Evolutionary conservation across 2,113 vertebrate species (phyloP).

Genomic region (Ursus arctos): DNA sequence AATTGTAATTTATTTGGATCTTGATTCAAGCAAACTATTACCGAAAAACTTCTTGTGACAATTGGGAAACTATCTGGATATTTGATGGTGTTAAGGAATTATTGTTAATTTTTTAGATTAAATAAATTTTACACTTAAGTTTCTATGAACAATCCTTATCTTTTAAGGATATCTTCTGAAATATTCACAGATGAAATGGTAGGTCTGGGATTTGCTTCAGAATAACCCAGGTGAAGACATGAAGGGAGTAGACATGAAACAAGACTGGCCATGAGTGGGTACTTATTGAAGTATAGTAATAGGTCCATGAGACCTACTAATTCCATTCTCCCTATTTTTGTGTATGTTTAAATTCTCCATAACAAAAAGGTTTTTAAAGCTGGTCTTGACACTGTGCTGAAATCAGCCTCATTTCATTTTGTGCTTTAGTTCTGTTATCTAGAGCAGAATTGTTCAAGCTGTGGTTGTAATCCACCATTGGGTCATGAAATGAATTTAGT

Average conservation of each 20-base stretch:
- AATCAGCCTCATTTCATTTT: background rate
- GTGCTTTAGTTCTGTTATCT: background rate
- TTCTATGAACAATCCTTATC: background rate
- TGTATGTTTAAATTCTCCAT: background rate
- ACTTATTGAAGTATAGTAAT: background rate
- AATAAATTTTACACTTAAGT: background rate
- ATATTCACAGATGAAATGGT: background rate
- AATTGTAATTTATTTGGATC: background rate
- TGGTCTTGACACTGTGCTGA: background rate
- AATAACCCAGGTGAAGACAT: background rate
- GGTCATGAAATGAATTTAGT: background rate
- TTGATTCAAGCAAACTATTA: background rate
- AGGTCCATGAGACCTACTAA: too few relatives aligned
- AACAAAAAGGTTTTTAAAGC: background rate
- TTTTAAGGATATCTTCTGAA: background rate
- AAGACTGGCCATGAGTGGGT: background rate
- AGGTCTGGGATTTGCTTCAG: background rate
- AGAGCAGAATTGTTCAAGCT: background rate
- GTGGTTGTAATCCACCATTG: background rate
- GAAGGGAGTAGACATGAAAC: background rate
- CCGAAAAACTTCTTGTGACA: background rate
- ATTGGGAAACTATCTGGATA: background rate
- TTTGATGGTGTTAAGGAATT: conserved; percentile 18
- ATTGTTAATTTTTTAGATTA: background rate
- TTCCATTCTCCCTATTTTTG: background rate